Conservation (phyloP, 2,888 invertebrate genomes). For the Metallyticus violacea region DNA sequence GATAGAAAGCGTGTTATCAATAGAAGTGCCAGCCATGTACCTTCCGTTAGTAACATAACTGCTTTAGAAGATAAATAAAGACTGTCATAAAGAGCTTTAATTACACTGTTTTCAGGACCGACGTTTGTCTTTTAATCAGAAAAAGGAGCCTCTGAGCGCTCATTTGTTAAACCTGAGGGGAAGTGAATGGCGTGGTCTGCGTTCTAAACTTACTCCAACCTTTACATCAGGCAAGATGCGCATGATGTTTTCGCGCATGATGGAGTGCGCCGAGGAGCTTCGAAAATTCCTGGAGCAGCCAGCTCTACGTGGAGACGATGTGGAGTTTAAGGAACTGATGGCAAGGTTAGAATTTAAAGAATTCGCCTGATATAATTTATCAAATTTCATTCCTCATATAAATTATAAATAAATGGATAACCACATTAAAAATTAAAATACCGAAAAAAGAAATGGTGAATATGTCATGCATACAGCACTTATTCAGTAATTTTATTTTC, state of each 20-base stretch:
- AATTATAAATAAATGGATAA: no score
- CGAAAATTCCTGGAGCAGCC: background rate
- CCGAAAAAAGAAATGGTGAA: no score
- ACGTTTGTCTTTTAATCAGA: slow-evolving; percentile 8
- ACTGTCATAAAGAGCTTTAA: no score
- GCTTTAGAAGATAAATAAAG: no score
- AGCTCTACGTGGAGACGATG: slow-evolving; percentile 43
- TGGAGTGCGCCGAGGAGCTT: background rate
- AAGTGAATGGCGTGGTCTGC: background rate
- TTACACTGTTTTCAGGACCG: slow-evolving; percentile 8
- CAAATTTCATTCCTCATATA: no score
- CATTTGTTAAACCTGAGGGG: slow-evolving; percentile 29
- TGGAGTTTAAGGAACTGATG: background rate
- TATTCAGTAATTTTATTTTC: no score
- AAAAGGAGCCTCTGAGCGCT: slow-evolving; percentile 20
- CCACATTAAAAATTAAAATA: no score
- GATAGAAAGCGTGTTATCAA: no score
- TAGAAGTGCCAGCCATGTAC: no score
- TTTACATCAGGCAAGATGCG: background rate
- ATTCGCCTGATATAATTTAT: no score
- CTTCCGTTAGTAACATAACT: no score
- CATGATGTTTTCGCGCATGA: background rate
- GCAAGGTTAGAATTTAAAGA: background rate
- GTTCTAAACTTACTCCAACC: background rate
- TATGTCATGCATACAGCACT: no score